phyloP scores from a whole-genome alignment of 1,140 invertebrate genomes.

The Heliothis subflexa region DNA sequence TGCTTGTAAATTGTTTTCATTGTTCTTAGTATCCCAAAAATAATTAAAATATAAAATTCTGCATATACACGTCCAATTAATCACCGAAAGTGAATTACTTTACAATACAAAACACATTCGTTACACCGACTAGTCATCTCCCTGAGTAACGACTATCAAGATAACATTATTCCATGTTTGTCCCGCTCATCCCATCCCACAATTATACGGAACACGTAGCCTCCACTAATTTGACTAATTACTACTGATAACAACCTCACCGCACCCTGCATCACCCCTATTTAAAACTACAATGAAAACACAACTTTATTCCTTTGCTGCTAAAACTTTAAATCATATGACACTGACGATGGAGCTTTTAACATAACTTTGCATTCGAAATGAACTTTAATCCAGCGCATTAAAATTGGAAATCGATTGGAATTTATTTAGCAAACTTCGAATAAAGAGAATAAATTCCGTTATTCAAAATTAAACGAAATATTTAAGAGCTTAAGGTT shows the following conservation, averaged over 20 bases:
- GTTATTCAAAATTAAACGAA: conserved; percentile 12
- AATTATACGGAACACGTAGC: conserved; percentile 51
- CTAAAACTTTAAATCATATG: background rate
- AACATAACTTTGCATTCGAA: background rate
- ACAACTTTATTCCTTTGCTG: background rate
- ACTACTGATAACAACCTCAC: conserved; percentile 60
- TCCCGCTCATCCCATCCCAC: background rate
- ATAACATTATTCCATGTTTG: conserved; percentile 22
- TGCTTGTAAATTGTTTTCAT: no score
- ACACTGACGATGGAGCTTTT: background rate
- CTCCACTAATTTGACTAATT: conserved; percentile 77
- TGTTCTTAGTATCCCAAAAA: no score
- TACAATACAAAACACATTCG: background rate
- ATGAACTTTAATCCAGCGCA: background rate
- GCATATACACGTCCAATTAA: background rate
- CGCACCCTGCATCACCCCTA: conserved; percentile 50
- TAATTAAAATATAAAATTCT: no score
- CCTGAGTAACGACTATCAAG: conserved; percentile 23
- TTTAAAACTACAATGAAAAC: conserved; percentile 26
- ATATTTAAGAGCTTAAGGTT: conserved; percentile 6
- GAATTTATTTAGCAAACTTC: background rate
- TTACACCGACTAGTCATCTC: background rate
- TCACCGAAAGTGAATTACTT: background rate
- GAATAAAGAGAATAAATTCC: background rate
- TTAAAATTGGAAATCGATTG: conserved; percentile 32